phyloP scores from a whole-genome alignment of 1,140 invertebrate species.

The Diploscapter pachys region DNA sequence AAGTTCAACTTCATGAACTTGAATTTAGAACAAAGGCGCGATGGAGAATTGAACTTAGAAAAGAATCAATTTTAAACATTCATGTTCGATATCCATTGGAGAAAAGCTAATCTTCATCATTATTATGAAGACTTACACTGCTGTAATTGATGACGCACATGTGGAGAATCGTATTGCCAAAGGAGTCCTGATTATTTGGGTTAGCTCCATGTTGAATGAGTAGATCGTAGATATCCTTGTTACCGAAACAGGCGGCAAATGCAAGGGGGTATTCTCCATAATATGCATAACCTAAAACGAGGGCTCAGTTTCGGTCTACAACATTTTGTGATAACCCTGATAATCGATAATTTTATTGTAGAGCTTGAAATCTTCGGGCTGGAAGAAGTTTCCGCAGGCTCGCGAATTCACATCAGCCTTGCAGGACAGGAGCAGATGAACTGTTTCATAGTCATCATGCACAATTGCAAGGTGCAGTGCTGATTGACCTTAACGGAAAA shows the following conservation, averaged over 20 bases:
- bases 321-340: slow-evolving; percentile 65
- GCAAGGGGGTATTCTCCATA: slow-evolving; percentile 82
- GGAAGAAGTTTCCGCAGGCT: slow-evolving; percentile 74
- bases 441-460: slow-evolving; percentile 90
- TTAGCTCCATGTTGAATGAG: slow-evolving; percentile 83
- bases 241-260: slow-evolving; percentile 92
- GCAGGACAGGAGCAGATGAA: slow-evolving; percentile 79
- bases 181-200: slow-evolving; percentile 78
- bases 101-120: not conserved
- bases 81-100: not conserved
- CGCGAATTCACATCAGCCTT: slow-evolving; percentile 85
- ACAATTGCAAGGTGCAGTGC: slow-evolving; percentile 92
- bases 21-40: too few species aligned
- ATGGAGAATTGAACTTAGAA: not conserved
- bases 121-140: slow-evolving; percentile 68
- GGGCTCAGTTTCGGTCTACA: not conserved
- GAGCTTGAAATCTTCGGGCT: slow-evolving; percentile 75
- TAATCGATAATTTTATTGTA: slow-evolving; percentile 79
- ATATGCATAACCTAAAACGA: slow-evolving; percentile 54
- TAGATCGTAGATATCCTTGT: slow-evolving; percentile 94
- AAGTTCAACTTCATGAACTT: too few species aligned
- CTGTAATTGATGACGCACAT: slow-evolving; percentile 97
- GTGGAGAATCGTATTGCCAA: slow-evolving; percentile 81
- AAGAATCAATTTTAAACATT: not conserved
- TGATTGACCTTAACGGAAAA: slow-evolving; percentile 67